phyloP scores from a whole-genome alignment of 2,797 vertebrate species.

The Zenarchopterus dispar region DNA sequence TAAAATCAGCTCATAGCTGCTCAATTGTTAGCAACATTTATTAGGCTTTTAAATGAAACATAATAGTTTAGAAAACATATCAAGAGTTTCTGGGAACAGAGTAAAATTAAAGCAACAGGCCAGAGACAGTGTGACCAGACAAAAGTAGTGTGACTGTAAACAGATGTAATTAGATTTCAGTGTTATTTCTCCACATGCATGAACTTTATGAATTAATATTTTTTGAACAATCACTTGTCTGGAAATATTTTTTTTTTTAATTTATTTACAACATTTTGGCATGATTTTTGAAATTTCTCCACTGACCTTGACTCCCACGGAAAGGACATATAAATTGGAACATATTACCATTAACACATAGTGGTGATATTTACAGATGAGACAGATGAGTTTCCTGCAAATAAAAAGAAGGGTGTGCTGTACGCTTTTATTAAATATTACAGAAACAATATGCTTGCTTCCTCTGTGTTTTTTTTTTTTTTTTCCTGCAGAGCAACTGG shows the following conservation, averaged over 20 bases:
- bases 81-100: constrained; percentile 50
- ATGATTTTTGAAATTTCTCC: constrained; percentile 29
- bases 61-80: constrained; percentile 54
- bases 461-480: constrained; percentile 53
- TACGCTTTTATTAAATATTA: constrained; percentile 50
- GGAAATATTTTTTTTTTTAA: constrained; percentile 9
- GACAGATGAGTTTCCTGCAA: background rate
- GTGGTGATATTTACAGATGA: constrained; percentile 6
- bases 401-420: constrained; percentile 10
- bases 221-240: constrained; percentile 31
- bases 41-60: constrained; percentile 41
- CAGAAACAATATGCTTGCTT: constrained; percentile 57
- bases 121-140: constrained; percentile 34
- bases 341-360: background rate
- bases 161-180: constrained; percentile 59
- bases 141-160: constrained; percentile 52
- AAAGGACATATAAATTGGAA: constrained; percentile 11
- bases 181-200: constrained; percentile 48
- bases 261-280: constrained; percentile 10
- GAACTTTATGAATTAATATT: constrained; percentile 46
- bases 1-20: constrained; percentile 39
- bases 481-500: constrained; percentile 47
- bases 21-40: constrained; percentile 27
- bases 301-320: constrained; percentile 35
- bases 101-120: constrained; percentile 51